Evolutionary conservation across 2,113 vertebrate genomes (phyloP), one percentile per base, ranked within the genome.

Genomic region (Platichthys stellatus): DNA sequence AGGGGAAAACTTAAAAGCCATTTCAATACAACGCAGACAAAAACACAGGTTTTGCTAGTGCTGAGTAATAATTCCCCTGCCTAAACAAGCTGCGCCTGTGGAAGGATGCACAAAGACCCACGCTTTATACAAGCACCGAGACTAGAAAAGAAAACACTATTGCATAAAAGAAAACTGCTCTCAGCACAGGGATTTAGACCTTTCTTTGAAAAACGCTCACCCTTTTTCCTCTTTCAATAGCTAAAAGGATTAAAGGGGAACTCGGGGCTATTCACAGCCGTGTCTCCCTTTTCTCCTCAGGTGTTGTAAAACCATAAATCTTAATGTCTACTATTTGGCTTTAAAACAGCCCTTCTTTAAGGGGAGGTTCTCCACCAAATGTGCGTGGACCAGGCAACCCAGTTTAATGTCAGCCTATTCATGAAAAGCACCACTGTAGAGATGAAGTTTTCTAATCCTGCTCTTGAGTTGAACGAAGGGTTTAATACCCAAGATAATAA

Each of bases 241-340:
- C 65, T 60, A 74, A 77, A 88, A 88, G 86, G 89, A 84, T 88
- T 94, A 87, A 95, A 94, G 88, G 70, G 85, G 92, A 31, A 90
- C 88, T 80, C 78, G 81, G 76, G 68, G 80, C 85, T 88, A 91
- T 95, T 95, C 89, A 93, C 79, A 70, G 81, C 67, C 47, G 80
- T 28, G 87, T 74, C 88, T 78, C 74, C 40, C 77, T 80, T 92
- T 90, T 90, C 92, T 91, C 86, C 76, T 89, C 88, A 78, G 69
- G 82, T 90, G 94, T 92, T 91, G 89, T 92, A 94, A 95, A 96
- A 91, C 72, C 87, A 94, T 94, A 96, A 94, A 96, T 93, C 88
- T 94, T 51, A 87, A 68, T 68, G 82, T 72, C 79, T 64, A 82
- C 76, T 81, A 84, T 92, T 85, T 43, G 84, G 85, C 88, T 89